Conservation (phyloP, 2,888 invertebrate genomes). For the Coenonympha arcania region DNA sequence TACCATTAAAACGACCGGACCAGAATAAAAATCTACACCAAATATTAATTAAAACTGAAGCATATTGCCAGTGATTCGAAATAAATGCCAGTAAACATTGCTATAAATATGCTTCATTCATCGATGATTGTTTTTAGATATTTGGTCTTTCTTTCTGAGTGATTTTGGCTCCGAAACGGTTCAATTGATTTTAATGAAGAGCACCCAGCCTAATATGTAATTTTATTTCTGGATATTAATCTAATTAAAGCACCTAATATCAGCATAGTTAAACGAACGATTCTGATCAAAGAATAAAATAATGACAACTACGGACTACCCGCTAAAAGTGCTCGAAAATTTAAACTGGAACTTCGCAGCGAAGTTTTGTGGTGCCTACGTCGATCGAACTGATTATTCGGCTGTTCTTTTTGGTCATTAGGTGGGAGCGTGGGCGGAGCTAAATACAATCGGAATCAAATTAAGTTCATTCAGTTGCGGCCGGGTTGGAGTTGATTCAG, state of each 20-base stretch:
- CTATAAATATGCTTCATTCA: no score
- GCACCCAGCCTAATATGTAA: no score
- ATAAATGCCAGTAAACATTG: no score
- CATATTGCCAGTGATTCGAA: no score
- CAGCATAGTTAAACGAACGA: not conserved
- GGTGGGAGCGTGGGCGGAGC: slow-evolving; percentile 58
- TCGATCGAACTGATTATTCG: slow-evolving; percentile 33
- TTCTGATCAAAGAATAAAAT: not conserved
- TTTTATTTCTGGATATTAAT: no score
- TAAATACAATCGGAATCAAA: slow-evolving; percentile 71
- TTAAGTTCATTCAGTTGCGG: slow-evolving; percentile 70
- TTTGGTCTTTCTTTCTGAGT: no score
- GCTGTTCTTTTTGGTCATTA: slow-evolving; percentile 60
- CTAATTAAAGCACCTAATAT: no score
- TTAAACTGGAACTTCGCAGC: slow-evolving; percentile 6
- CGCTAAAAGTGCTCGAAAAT: slow-evolving; percentile 4
- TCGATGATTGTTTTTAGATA: no score
- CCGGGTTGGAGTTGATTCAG: slow-evolving; percentile 64
- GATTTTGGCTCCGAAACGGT: no score
- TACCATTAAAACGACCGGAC: not conserved
- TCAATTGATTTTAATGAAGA: no score
- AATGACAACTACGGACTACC: slow-evolving; percentile 2
- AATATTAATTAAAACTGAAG: no score
- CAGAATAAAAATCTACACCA: no score
- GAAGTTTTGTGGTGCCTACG: not conserved